Evolutionary conservation across 2,888 invertebrate species (phyloP), one percentile per base, ranked within the genome.

Genomic region (Amblyteles armatorius): DNA sequence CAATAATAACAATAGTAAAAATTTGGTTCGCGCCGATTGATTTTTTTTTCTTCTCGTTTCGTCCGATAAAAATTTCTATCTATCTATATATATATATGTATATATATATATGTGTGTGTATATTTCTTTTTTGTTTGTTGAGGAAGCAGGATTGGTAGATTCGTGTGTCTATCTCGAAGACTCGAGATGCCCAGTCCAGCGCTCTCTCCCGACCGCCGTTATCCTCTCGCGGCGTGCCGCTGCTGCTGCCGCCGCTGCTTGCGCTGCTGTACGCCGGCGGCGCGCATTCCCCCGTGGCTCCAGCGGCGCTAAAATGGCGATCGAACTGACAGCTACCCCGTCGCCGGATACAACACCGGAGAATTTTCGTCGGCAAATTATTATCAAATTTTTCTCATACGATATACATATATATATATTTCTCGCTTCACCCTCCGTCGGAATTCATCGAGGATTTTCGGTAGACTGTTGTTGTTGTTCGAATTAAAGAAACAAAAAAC

Each of bases 231-330:
- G 80, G 78, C 80, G 82, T 80, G 83, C 57, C 69, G 74, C 50
- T 72, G 68, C 48, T 63, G 63, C 55, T 50, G 44, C 60, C 48
- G 63, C 55, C 22, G 44, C 44, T 79, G 69, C 67, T 89, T 48
- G 13, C 69, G 79, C 50, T 72, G 68, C 60, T 63, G 52, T 33
- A 22, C 89, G 90, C 90, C 91, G 91, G 89, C 90, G 90, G 90
- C 91, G 91, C 92, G 91, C 92, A 92, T 92, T 91, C 91, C 90
- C 90, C 87, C 89, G 44, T 48, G 44, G 86, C 85, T 80, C 77
- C 83, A 48, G 88, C 92, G 92, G 91, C 92, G 90, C 91, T 93
- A 93, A 93, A 93, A 93, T 93, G 93, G 93, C 93, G 93, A 93
- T 93, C 93, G 91, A 92, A 92, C 91, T 93, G 93, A 93, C 93